Base-by-base conservation (phyloP, 2,797 vertebrate species). In the Thripadectes ignobilis region DNA sequence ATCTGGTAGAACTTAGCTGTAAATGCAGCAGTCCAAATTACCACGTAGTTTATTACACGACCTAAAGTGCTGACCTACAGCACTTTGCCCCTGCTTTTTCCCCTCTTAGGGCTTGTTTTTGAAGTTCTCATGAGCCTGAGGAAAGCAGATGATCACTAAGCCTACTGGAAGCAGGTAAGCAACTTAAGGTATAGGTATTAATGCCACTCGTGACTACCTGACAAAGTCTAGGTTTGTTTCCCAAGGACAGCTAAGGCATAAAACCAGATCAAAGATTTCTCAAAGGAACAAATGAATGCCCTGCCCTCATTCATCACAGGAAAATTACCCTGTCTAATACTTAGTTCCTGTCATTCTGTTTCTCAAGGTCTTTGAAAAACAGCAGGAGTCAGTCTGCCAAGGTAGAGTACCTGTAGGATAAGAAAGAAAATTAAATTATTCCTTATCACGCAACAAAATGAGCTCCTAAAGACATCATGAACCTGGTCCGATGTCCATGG, bases 1-100 rank as follows among this genome's bases (percentile, higher is more conserved):
- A 97, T 97, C 93, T 97, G 96, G 96, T 97, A 97, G 95, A 96
- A 96, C 27, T 97, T 96, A 96, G 80, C 89, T 93, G 48, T 95
- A 92, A 96, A 87, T 83, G 19, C 63, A 89, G 82, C 95, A 51
- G 52, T 62, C 91, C 95, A 95, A 94, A 95, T 94, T 94, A 96
- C 87, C 88, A 27, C 38, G 29, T 26, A 67, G 65, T 82, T 97
- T 78, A 24, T 75, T 78, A 69, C 17, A 57, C 67, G 65, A 61
- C 57, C 59, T 39, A 5, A 66, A 80, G n/a, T 79, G 62, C 90
- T 88, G 46, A 88, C 86, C 67, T 76, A 2, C 57, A 46, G 19
- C 80, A 24, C 30, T 82, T 78, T 88, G 34, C 34, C 29, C 39
- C 73, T 80, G n/a, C 43, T 71, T 88, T 84, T 58, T 58, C 21